Base-by-base conservation (phyloP, 2,797 vertebrate genomes). In the Tragopan temminckii region DNA sequence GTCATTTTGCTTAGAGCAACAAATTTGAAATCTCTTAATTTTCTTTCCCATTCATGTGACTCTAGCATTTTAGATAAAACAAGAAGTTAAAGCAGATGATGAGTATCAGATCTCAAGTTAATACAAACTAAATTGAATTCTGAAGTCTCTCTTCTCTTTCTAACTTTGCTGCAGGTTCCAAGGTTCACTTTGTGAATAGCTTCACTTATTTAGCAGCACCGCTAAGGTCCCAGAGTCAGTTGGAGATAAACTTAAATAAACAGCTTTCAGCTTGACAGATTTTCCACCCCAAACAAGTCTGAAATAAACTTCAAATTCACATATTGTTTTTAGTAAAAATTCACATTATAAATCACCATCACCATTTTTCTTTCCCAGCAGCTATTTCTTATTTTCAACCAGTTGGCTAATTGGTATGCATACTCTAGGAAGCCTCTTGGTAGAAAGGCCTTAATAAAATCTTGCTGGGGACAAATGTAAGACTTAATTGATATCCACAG, bases 1-100 rank as follows among this genome's bases (percentile, higher is more conserved):
- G 96, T 97, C 38, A 97, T 97, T 98, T 97, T 98, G 97, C 97
- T 97, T 97, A 96, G 94, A 98, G 98, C 96, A 98, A 98, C 96
- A 97, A 97, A 97, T 97, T 97, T 96, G 96, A 97, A 98, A 98
- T 97, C 95, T 97, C 97, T 97, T 98, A 95, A 98, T 98, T 98
- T 98, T 97, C 96, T 95, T 95, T 95, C 94, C 82, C 31, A 1
- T 75, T 96, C 96, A 96, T 93, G 95, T 97, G 97, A 97, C 97
- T 98, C 85, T 93, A 97, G 94, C 90, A 97, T 96, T 96, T 97
- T 94, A 97, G 97, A 98, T 98, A 97, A 98, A 98, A 97, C 97
- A 96, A 96, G 94, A 87, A 96, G 97, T 98, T 97, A 97, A 95
- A 93, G 53, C 79, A 93, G 91, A 94, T 94, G 96, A 97, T 95